Evolutionary conservation across 2,797 vertebrate genomes (phyloP).

Genomic region (Trachops cirrhosus): DNA sequence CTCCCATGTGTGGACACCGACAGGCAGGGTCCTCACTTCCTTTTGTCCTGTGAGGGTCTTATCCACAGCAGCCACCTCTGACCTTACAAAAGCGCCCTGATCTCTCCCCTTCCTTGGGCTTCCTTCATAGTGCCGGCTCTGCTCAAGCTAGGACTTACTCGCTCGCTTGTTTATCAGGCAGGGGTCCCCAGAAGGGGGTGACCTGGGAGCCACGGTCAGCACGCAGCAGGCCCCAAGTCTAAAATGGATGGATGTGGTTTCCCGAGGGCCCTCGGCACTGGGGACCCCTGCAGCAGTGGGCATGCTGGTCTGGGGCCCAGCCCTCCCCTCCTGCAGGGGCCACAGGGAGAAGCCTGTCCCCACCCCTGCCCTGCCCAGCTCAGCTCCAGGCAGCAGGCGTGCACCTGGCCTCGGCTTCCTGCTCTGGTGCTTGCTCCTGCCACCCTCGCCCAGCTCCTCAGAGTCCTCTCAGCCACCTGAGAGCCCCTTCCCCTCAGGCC

Average conservation of each 20-base stretch:
- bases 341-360: fast-evolving
- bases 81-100: too few relatives aligned
- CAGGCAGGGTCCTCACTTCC: fast-evolving
- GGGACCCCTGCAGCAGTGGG: too few relatives aligned
- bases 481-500: neutral
- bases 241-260: fast-evolving
- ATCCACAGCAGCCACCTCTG: neutral
- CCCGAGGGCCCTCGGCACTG: too few relatives aligned
- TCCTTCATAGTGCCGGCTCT: fast-evolving
- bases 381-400: neutral
- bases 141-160: fast-evolving
- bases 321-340: too few relatives aligned
- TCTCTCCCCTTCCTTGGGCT: fast-evolving
- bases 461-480: fast-evolving
- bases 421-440: neutral
- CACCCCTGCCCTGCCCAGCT: fast-evolving
- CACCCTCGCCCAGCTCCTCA: neutral
- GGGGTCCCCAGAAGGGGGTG: neutral
- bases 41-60: neutral
- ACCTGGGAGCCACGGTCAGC: neutral
- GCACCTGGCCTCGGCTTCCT: neutral
- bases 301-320: too few relatives aligned
- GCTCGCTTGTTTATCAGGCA: too few relatives aligned
- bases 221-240: too few relatives aligned
- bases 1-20: fast-evolving